Evolutionary conservation across 1,140 invertebrate genomes (phyloP), one percentile per base, ranked within the genome.

Genomic region (Drosophila santomea): DNA sequence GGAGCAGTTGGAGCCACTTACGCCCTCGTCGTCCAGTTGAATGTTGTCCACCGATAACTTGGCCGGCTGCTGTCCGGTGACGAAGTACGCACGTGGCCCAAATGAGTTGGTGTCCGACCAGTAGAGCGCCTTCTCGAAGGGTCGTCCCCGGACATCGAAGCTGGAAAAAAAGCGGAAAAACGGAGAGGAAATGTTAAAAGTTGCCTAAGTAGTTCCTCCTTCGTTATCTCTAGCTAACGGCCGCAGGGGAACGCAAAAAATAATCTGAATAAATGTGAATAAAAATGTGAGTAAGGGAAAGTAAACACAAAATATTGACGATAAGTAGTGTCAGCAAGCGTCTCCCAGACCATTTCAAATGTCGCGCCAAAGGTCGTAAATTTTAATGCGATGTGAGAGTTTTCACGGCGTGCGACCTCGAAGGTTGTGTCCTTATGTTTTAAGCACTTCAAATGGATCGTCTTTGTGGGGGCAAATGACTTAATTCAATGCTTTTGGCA

Each of bases 1-100:
- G 64, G 43, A 12, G 12, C 39, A 10, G 38, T 41, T 83, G 47
- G 39, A 64, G 43, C 23, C 61, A 91, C 91, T 92, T 75, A 95
- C 94, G 38, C 97, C 97, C 88, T 97, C 96, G 91, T 98, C 97
- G 71, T 95, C 95, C 67, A 96, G 93, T 77, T 96, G 95, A 14
- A 98, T 96, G 35, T 96, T 95, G 80, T 96, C 95, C 39, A 98
- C 93, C 41, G 95, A 95, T n/a, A 98, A 93, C 14, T 95, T 94
- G 1, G 97, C 96, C 2, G 97, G 96, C 74, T 94, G 95, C 17
- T 95, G 94, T 17, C 94, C 94, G 10, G 96, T 96, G 20, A 95
- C 94, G 91, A 97, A 97, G 85, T 96, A 96, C 14, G 96, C 96
- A 55, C 96, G 93, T n/a, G 96, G 95, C 35, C 96, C 96, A 76